Evolutionary conservation across 2,797 vertebrate genomes (phyloP).

Genomic region (Allobates femoralis): DNA sequence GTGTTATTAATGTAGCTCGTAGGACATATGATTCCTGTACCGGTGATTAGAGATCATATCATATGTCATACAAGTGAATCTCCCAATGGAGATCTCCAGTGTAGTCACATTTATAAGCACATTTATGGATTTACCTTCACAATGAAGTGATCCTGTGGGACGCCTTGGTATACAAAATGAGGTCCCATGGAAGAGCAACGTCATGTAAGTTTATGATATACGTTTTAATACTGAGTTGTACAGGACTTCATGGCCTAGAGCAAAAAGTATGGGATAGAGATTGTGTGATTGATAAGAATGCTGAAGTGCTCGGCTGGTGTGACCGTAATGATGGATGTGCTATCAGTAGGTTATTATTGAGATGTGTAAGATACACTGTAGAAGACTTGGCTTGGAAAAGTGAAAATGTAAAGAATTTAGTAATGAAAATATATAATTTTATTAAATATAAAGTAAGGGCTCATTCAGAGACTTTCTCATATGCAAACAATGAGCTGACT

Average conservation of each 20-base stretch:
- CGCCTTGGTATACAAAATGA: neutral
- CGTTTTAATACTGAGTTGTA: constrained; percentile 12
- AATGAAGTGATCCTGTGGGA: no score
- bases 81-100: neutral
- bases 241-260: constrained; percentile 35
- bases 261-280: neutral
- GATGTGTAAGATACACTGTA: neutral
- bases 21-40: no score
- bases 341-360: constrained; percentile 19
- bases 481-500: no score
- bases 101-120: neutral
- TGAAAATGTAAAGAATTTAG: neutral
- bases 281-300: constrained; percentile 39
- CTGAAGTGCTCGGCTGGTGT: constrained; percentile 25
- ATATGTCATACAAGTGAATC: neutral
- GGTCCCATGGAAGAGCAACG: neutral
- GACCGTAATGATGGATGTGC: constrained; percentile 48
- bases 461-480: no score
- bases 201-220: constrained; percentile 18
- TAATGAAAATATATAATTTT: neutral
- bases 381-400: neutral
- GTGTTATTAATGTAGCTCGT: no score
- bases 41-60: neutral
- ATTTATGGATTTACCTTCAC: neutral
- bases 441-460: neutral